Base-by-base conservation (phyloP, 2,888 invertebrate species). In the Zonitis immaculata region DNA sequence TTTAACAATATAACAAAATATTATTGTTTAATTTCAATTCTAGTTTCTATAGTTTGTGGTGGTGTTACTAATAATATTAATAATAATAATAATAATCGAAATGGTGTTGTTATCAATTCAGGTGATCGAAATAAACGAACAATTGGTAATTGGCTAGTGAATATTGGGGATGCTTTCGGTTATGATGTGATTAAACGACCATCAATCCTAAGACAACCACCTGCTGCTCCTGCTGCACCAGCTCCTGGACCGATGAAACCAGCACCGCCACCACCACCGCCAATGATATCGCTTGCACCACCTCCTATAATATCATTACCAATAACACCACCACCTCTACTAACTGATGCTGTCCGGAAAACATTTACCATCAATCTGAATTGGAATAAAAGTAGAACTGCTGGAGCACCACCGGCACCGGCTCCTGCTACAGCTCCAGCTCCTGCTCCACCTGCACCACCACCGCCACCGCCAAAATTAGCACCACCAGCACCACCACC, bases 161-260 rank as follows among this genome's bases (percentile, higher is more conserved):
- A 70, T 53, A 69, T 76, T 25, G 76, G 73, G 11, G 76, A 76
- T 60, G 62, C 71, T 46, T 75, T 76, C 58, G 76, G 76, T 25
- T 76, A 74, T 58, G 76, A 75, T 61, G 70, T 75, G 26, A 65
- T 66, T 42, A 72, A 74, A 60, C 68, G 76, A 54, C 60, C 65
- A 22, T 47, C 59, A 6, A 9, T 52, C 30, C 42, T 51, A 45
- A 46, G 58, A 46, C 44, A 58, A 28, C 49, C 59, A 12, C 50
- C 64, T 44, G 48, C 39, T 39, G 49, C 54, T 22, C 44, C 52
- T n/a, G 44, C 64, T 18, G 54, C 62, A 6, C 56, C 64, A 2
- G 52, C 61, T 26, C 55, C 64, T 6, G 55, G 63, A 22, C 49
- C 59, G 12, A 47, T 60, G 18, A 55, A 61, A 1, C 53, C 63